Evolutionary conservation across 2,888 invertebrate species (phyloP), one percentile per base, ranked within the genome.

Genomic region (Agrotis segetum): DNA sequence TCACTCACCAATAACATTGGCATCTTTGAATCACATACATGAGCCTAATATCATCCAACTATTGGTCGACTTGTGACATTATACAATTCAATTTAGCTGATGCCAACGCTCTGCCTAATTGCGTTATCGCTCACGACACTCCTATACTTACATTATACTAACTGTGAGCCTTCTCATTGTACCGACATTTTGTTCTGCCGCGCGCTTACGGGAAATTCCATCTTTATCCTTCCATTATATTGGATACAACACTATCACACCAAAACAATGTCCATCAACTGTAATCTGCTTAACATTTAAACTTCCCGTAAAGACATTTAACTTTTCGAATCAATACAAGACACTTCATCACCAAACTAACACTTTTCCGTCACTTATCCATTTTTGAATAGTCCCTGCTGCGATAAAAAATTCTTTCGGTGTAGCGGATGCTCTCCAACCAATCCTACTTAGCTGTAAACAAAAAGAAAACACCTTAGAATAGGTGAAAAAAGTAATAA

Each of bases 241-340:
- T 93, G 96, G 96, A 96, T 96, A 96, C 96, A 96, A 96, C 96
- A 96, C 96, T 95, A 92, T 90, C 96, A 95, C 93, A 93, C 95
- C 96, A 95, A 89, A 93, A 90, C 92, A 92, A 91, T 95, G 96
- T 96, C 96, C 94, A 77, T 90, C 95, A 81, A 88, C 93, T 90
- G 82, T 58, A 85, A 89, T 91, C 92, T 91, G 83, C 85, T 83
- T 91, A 90, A 85, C 89, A 76, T 84, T 90, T 88, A 89, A 89
- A 89, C 88, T 92, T 94, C 95, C 95, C 95, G 93, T 84, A 89
- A 88, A 87, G 88, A 87, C 89, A 88, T 85, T 84, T 56, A 29
- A 87, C 87, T 86, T 83, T 86, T 85, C 87, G 77, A 87, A 89
- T 87, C 90, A 92, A 88, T 91, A 89, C 90, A 82, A 92, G 91